Percentiles rank a stretch among this genome's conserved stretches.
Conservation (phyloP, 2,797 vertebrate genomes). For the Siniperca scherzeri region DNA sequence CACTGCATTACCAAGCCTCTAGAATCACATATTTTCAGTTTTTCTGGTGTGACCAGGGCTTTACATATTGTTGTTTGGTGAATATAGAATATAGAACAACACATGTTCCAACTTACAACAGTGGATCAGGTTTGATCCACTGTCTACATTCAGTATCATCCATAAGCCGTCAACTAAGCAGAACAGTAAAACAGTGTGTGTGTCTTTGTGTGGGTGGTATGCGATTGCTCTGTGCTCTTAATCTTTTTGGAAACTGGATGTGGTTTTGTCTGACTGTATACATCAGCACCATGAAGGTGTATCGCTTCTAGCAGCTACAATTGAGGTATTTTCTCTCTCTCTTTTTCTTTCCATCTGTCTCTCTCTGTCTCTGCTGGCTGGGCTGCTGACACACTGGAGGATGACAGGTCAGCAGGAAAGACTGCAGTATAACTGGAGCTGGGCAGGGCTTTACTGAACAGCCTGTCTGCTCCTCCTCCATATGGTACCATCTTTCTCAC, state of each 20-base stretch:
- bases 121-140: neutral
- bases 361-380: conserved; percentile 38
- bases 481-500: conserved; percentile 64
- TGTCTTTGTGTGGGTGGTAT: conserved; percentile 15
- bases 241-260: conserved; percentile 32
- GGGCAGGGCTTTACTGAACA: conserved; percentile 67
- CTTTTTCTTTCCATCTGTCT: neutral
- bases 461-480: conserved; percentile 71
- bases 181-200: neutral
- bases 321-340: conserved; percentile 19
- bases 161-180: neutral
- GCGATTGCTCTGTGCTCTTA: neutral
- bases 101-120: too few species aligned
- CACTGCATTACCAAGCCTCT: neutral
- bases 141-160: neutral
- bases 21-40: too few species aligned
- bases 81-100: neutral
- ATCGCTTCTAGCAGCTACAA: conserved; percentile 25
- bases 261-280: conserved; percentile 26
- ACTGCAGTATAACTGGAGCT: conserved; percentile 74
- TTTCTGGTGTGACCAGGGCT: neutral
- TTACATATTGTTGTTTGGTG: neutral
- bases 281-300: conserved; percentile 33
- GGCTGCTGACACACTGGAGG: conserved; percentile 64
- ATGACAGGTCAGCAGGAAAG: conserved; percentile 79